phyloP scores from a whole-genome alignment of 2,888 invertebrate species.

The Theretra japonica region DNA sequence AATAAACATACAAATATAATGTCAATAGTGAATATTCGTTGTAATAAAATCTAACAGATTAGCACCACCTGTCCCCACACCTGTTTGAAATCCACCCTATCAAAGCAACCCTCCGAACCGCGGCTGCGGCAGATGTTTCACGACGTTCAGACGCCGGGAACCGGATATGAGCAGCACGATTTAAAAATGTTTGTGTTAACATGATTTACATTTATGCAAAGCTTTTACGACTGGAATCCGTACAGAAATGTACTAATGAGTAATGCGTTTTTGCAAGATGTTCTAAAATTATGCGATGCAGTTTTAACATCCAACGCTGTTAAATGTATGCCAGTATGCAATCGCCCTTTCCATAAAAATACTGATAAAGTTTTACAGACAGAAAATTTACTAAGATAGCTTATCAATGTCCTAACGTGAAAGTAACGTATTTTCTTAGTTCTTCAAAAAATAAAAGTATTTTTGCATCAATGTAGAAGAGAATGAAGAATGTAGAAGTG shows the following conservation, averaged over 20 bases:
- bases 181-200: conserved; percentile 8
- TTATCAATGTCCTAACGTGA: no score
- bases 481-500: no score
- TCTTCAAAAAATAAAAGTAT: no score
- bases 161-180: conserved; percentile 1
- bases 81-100: conserved; percentile 42
- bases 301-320: neutral
- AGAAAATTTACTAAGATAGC: no score
- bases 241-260: conserved; percentile 3
- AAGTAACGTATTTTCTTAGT: no score
- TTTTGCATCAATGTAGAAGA: no score
- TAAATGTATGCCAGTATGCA: no score
- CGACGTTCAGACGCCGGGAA: neutral
- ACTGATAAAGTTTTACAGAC: no score
- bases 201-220: neutral
- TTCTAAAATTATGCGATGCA: conserved; percentile 6
- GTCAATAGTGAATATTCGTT: neutral
- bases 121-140: conserved; percentile 9
- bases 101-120: neutral
- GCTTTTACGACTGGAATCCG: neutral
- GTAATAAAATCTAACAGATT: conserved; percentile 44
- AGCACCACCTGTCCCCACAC: conserved; percentile 54
- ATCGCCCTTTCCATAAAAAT: no score
- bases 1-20: neutral
- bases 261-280: neutral